Conservation (phyloP, 2,113 vertebrate genomes). For the Rhineura floridana region DNA sequence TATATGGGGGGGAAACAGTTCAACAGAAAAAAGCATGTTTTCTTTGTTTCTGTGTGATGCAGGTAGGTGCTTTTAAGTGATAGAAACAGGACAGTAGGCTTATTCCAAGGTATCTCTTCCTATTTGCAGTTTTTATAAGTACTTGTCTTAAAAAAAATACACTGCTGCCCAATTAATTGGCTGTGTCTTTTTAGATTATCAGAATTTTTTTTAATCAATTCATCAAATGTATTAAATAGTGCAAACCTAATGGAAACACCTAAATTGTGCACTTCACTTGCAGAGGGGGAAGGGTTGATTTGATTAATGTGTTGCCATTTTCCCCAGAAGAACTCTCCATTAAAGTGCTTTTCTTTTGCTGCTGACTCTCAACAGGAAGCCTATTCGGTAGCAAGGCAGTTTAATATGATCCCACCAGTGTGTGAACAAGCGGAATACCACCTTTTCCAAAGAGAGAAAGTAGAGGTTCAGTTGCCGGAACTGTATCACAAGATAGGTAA, state of each 20-base stretch:
- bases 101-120: neutral
- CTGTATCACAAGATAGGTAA: slow-evolving; percentile 98
- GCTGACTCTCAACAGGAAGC: slow-evolving; percentile 82
- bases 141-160: neutral
- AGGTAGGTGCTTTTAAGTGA: neutral
- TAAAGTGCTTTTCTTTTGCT: rapidly evolving
- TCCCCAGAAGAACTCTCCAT: rapidly evolving
- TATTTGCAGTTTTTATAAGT: neutral
- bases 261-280: neutral
- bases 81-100: neutral
- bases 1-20: neutral
- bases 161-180: neutral
- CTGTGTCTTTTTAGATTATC: neutral
- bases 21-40: neutral
- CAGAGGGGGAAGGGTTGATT: rapidly evolving
- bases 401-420: slow-evolving; percentile 96
- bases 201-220: neutral
- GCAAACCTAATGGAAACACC: neutral
- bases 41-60: neutral
- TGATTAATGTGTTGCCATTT: neutral
- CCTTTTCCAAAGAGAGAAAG: slow-evolving; percentile 97
- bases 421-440: slow-evolving; percentile 98
- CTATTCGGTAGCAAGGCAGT: slow-evolving; percentile 96
- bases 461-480: slow-evolving; percentile 96
- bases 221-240: neutral